Conservation (phyloP, 2,888 invertebrate genomes). For the Lithophane semibrunnea region DNA sequence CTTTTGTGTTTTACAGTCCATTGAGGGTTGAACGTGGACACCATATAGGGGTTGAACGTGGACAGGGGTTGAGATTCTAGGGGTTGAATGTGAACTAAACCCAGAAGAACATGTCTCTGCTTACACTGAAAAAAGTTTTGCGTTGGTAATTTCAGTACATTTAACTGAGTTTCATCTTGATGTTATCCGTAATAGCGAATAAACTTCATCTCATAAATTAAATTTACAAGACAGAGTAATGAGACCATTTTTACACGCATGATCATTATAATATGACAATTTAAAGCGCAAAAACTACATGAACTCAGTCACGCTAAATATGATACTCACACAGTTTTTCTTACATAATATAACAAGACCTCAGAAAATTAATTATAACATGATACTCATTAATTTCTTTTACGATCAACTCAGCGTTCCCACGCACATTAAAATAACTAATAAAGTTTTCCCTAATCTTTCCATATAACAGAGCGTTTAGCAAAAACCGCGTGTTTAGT, state of each 20-base stretch:
- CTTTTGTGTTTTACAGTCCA: no score
- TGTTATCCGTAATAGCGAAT: background rate
- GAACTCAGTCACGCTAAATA: background rate
- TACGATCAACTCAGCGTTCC: conserved; percentile 17
- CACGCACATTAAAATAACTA: conserved; percentile 24
- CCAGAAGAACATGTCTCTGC: background rate
- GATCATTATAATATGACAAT: background rate
- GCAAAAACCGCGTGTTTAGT: conserved; percentile 45
- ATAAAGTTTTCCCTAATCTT: conserved; percentile 20
- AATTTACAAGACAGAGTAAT: background rate
- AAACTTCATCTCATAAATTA: background rate
- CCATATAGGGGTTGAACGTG: no score
- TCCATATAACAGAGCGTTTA: conserved; percentile 27
- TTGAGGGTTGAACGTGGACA: no score
- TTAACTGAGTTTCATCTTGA: background rate
- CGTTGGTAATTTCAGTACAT: background rate
- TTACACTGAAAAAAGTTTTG: no score
- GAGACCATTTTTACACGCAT: no score
- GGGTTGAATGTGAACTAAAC: no score
- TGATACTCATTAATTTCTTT: conserved; percentile 23
- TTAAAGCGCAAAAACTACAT: background rate
- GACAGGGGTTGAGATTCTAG: no score
- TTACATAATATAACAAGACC: background rate
- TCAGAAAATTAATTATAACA: conserved; percentile 8
- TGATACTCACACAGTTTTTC: conserved; percentile 9